Evolutionary conservation across 2,888 invertebrate genomes (phyloP).

Genomic region (Pelosia muscerda): DNA sequence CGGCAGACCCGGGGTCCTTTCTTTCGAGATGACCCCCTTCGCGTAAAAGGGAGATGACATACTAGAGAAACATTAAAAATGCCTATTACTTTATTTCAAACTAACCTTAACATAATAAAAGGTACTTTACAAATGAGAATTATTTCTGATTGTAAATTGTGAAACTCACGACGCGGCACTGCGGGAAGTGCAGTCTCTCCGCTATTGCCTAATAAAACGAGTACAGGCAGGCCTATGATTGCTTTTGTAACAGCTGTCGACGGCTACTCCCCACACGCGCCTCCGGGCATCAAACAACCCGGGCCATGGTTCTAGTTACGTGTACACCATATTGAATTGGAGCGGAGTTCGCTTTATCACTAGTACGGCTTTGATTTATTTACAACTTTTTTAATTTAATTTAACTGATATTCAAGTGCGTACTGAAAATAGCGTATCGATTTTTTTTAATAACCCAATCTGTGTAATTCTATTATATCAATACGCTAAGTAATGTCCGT

Average conservation of each 20-base stretch:
- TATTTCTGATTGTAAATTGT: neutral
- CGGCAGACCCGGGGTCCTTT: too few species aligned
- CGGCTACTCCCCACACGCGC: neutral
- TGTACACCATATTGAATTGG: neutral
- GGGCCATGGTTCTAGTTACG: neutral
- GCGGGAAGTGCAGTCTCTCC: neutral
- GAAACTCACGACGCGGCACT: neutral
- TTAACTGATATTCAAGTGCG: too few species aligned
- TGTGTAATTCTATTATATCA: too few species aligned
- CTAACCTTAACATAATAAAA: neutral
- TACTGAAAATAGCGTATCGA: too few species aligned
- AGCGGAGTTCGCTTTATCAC: neutral
- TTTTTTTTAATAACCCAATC: too few species aligned
- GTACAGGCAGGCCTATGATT: neutral
- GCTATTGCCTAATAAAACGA: slow-evolving; percentile 3
- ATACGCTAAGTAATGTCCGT: too few species aligned
- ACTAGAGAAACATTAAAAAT: too few species aligned
- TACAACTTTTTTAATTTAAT: neutral
- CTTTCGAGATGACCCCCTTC: too few species aligned
- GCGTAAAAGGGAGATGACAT: too few species aligned
- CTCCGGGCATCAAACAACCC: neutral
- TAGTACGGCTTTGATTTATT: neutral
- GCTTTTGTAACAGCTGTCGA: neutral
- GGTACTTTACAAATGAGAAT: neutral
- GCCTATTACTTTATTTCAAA: too few species aligned